Evolutionary conservation across 64 coral and sea anemone species (phyloP).

Genomic region (Pocillopora verrucosa): DNA sequence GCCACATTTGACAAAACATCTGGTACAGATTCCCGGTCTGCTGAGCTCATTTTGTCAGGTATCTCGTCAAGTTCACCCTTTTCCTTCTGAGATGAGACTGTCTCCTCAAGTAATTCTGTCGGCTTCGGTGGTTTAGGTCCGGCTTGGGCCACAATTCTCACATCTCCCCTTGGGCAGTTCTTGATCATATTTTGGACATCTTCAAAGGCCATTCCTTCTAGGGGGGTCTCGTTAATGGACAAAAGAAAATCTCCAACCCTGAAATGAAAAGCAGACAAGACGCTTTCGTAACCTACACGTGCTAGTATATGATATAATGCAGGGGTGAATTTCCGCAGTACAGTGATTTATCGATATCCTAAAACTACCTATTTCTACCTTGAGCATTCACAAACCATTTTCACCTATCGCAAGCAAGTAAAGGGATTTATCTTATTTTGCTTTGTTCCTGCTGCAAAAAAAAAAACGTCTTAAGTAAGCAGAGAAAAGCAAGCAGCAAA

Average conservation of each 20-base stretch:
- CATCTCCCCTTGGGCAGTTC: slow-evolving; percentile 70
- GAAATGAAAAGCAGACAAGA: neutral
- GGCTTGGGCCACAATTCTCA: slow-evolving; percentile 54
- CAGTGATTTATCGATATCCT: no score
- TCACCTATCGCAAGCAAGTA: no score
- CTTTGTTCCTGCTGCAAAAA: no score
- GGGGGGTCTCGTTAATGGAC: slow-evolving; percentile 45
- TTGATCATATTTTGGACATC: slow-evolving; percentile 71
- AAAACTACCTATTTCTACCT: no score
- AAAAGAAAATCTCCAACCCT: slow-evolving; percentile 84
- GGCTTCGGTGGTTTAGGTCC: neutral
- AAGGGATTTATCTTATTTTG: no score
- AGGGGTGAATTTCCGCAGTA: no score
- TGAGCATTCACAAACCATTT: no score
- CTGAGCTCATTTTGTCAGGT: neutral
- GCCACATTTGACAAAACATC: no score
- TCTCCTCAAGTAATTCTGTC: neutral
- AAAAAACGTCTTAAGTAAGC: no score
- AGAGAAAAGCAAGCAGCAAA: no score
- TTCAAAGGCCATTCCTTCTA: slow-evolving; percentile 21
- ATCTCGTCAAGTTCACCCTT: neutral
- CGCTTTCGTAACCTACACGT: no score
- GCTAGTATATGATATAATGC: no score
- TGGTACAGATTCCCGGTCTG: neutral
- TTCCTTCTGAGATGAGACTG: neutral